Percentiles rank a stretch among this genome's conserved stretches.
phyloP scores from a whole-genome alignment of 1,140 invertebrate species.

The Drosophila ercepeae region DNA sequence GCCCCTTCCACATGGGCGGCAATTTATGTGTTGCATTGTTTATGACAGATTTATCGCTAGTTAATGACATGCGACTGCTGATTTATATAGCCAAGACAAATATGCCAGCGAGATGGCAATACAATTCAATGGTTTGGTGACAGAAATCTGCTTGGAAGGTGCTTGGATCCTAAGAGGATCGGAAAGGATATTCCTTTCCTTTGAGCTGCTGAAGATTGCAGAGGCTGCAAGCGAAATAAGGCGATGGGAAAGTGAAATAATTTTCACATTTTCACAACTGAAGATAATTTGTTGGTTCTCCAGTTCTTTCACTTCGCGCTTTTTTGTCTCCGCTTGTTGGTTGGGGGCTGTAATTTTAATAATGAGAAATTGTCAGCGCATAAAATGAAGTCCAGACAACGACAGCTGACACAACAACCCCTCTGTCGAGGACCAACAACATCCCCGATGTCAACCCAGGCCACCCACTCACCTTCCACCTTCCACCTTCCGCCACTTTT shows the following conservation, averaged over 20 bases:
- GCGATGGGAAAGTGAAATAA: slow-evolving; percentile 16
- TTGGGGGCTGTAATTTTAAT: slow-evolving; percentile 73
- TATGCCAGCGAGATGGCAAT: slow-evolving; percentile 45
- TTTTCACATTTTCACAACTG: slow-evolving; percentile 69
- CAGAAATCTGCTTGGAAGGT: slow-evolving; percentile 6
- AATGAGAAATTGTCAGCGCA: slow-evolving; percentile 81
- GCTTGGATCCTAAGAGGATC: slow-evolving; percentile 15
- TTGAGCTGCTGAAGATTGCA: slow-evolving; percentile 33
- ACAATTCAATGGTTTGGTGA: not conserved
- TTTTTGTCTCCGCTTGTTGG: slow-evolving; percentile 22
- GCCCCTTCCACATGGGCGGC: slow-evolving; percentile 8
- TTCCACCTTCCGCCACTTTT: slow-evolving; percentile 20
- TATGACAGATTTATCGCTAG: slow-evolving; percentile 77
- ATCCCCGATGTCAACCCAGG: not conserved
- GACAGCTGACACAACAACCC: slow-evolving; percentile 71
- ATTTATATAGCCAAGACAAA: slow-evolving; percentile 62
- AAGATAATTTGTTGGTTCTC: slow-evolving; percentile 2
- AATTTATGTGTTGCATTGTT: slow-evolving; percentile 80
- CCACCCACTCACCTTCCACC: not conserved
- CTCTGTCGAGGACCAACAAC: slow-evolving; percentile 15
- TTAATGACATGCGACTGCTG: slow-evolving; percentile 72
- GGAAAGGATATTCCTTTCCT: slow-evolving; percentile 49
- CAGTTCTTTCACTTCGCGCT: slow-evolving; percentile 11
- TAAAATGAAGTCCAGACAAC: slow-evolving; percentile 77
- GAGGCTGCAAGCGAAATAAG: slow-evolving; percentile 3